Base-by-base conservation (phyloP, 1,140 invertebrate genomes). In the Tetranychus cinnabarinus region DNA sequence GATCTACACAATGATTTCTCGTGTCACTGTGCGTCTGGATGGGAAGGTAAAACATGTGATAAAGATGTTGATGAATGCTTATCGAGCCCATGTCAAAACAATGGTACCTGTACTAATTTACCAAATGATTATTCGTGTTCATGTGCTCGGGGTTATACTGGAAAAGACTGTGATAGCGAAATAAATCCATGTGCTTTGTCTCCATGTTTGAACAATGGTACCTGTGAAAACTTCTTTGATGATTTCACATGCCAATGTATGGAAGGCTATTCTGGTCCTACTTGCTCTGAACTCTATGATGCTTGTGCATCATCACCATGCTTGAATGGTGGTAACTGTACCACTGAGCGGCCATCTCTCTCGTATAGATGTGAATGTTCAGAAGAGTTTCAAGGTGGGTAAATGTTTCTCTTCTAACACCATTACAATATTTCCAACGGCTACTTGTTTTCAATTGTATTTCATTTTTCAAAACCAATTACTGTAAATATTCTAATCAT, bases 271-370 rank as follows among this genome's bases (percentile, higher is more conserved):
- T 86, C 88, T 71, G 91, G 92, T 12, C 76, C 81, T 31, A 85
- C 92, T 68, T 97, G 91, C 70, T 81, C 86, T 13, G 82, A 84
- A 48, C 95, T 95, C 68, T 91, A 87, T 2, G 88, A 93, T 68
- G 88, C 92, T 66, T 93, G 88, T 69, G 86, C 85, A 63, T 64
- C 58, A 35, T 65, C 61, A 46, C 87, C 88, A 0, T 95, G 89
- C 65, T 78, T 82, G 62, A 88, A 92, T 69, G 84, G 85, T 0
- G 89, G 88, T 7, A 83, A 82, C 6, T 93, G 89, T 71, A 52
- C 50, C 50, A 52, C 89, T 92, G 10, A 60, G 67, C 31, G 67
- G 65, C 58, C 66, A 67, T 8, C 77, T 73, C 64, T 62, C 64
- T 33, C 23, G 23, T 61, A 61, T 54, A n/a, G 15, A 23, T 65